Conservation (phyloP, 2,797 vertebrate species). For the Podargus strigoides region DNA sequence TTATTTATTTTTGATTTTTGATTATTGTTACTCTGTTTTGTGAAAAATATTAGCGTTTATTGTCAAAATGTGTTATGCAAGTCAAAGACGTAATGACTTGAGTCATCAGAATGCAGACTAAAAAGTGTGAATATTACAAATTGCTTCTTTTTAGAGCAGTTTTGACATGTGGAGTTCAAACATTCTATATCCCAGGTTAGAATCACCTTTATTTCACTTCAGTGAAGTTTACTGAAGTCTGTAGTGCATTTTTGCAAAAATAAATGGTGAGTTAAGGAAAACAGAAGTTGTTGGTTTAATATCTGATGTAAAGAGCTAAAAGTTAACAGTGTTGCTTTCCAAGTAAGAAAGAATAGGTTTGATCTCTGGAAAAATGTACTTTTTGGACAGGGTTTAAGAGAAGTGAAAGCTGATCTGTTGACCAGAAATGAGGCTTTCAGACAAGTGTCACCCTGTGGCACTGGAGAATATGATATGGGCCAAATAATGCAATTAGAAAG, state of each 20-base stretch:
- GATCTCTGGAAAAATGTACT: background rate
- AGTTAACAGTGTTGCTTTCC: background rate
- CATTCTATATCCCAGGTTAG: background rate
- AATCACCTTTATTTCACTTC: background rate
- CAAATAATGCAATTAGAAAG: background rate
- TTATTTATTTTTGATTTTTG: background rate
- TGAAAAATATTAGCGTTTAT: background rate
- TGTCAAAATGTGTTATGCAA: background rate
- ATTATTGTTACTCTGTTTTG: background rate
- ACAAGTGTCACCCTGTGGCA: rapidly evolving
- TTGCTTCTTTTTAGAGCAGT: background rate
- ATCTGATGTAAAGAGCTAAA: background rate
- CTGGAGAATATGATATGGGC: background rate
- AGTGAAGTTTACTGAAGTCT: background rate
- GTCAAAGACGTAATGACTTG: background rate
- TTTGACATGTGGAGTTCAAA: background rate
- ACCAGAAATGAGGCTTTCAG: background rate
- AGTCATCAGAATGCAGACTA: background rate
- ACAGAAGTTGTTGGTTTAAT: background rate
- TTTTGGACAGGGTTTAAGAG: background rate
- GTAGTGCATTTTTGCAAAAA: background rate
- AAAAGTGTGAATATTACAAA: background rate
- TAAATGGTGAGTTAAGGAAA: background rate
- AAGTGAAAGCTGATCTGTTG: background rate
- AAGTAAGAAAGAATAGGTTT: background rate